Base-by-base conservation (phyloP, 2,797 vertebrate genomes). In the Danio aesculapii region DNA sequence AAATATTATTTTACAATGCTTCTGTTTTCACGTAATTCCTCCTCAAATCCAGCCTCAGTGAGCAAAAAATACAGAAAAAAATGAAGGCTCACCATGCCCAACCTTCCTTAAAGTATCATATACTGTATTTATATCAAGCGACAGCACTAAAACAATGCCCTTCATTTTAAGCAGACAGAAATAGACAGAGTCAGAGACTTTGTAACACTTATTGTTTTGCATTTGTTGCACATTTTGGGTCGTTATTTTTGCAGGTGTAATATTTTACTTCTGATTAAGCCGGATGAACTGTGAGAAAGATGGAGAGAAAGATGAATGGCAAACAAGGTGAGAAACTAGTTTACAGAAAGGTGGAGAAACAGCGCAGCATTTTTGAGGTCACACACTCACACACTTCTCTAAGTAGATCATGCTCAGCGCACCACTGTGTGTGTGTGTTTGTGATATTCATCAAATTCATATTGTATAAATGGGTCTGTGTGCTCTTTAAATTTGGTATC, bases 281-380 rank as follows among this genome's bases (percentile, higher is more conserved):
- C 19, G 63, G 10, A 74, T 10, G 50, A 67, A 71, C 72, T 50
- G 43, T 61, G 39, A 61, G 63, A 47, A 81, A 47, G 75, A 75
- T 53, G 13, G 41, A 70, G 30, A 72, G 17, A 75, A 17, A 82
- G 79, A 79, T 59, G 19, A 64, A 79, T 72, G 75, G 68, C 58
- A 81, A 59, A 75, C 12, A 64, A 79, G 67, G 63, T 46, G 46
- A 8, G 77, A 79, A 76, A 72, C 79, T 86, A 82, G 77, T 77
- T 84, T 84, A 67, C 53, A 77, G 66, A 14, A 75, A 46, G 62
- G 39, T 79, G 75, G 43, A 79, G 66, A 47, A 82, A 79, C 55
- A 79, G 76, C 57, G 71, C 76, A 74, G 53, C 71, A 55, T 43
- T 52, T 83, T 81, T 69, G 73, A 81, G 86, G 80, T 85, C 80